Evolutionary conservation across 1,140 invertebrate species (phyloP).

Genomic region (Heterodera schachtii): DNA sequence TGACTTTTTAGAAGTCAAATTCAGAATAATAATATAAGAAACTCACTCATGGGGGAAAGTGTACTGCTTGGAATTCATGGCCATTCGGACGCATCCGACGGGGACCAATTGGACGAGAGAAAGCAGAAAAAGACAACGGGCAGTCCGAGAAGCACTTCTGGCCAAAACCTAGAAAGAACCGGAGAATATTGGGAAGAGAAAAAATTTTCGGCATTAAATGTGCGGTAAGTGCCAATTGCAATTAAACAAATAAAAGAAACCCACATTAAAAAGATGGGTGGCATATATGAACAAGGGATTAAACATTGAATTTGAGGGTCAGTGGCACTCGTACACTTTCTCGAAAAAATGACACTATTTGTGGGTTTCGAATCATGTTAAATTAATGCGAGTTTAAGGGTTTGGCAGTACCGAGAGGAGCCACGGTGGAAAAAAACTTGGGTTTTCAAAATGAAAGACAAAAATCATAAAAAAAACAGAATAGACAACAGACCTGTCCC

Average conservation of each 20-base stretch:
- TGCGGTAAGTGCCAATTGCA: too few species aligned
- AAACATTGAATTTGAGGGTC: too few species aligned
- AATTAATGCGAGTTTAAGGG: too few species aligned
- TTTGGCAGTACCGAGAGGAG: too few species aligned
- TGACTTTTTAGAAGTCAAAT: slow-evolving; percentile 20
- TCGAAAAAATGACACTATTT: too few species aligned
- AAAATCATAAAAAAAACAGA: background rate
- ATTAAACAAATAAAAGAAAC: too few species aligned
- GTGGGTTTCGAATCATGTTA: too few species aligned
- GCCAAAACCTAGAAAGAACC: slow-evolving; percentile 40
- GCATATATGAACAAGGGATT: too few species aligned
- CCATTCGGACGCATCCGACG: slow-evolving; percentile 41
- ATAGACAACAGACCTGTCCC: slow-evolving; percentile 34
- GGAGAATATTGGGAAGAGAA: slow-evolving; percentile 18
- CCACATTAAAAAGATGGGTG: too few species aligned
- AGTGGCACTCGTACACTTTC: too few species aligned
- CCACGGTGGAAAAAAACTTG: too few species aligned
- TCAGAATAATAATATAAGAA: background rate
- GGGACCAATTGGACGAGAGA: slow-evolving; percentile 45
- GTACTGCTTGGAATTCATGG: slow-evolving; percentile 31
- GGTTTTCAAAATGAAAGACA: too few species aligned
- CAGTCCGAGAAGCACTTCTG: slow-evolving; percentile 22
- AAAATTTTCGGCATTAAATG: slow-evolving; percentile 9
- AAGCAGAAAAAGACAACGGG: slow-evolving; percentile 37
- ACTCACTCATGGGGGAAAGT: slow-evolving; percentile 35